Evolutionary conservation across 2,113 vertebrate species (phyloP), one percentile per base, ranked within the genome.

Genomic region (Ondatra zibethicus): DNA sequence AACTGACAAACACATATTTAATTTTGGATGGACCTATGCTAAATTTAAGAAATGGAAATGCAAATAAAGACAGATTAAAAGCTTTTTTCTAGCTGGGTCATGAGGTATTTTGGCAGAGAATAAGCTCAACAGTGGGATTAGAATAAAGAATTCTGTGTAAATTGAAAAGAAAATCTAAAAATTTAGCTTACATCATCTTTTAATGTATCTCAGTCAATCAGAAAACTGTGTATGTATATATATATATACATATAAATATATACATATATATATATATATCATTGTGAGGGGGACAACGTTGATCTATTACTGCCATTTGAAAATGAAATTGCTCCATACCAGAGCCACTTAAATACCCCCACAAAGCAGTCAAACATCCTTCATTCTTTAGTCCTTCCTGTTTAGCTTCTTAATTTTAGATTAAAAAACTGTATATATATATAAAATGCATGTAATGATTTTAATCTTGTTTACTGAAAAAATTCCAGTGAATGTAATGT

Each of bases 11-110:
- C 36, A 36, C n/a, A 45, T 96, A 93, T 90, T 97, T 92, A 81
- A 92, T 96, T 97, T 85, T 97, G 75, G 88, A 90, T 88, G 45
- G 45, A 63, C 78, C 76, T 93, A 88, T 93, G 91, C 85, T 97
- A 96, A 92, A 92, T 95, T 97, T 96, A 95, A 95, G 72, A 97
- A 95, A 96, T 97, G 96, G 55, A 95, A 95, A 95, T 97, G 95
- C 93, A 97, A 96, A 97, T 97, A 85, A 96, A 85, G 61, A 61
- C 78, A 95, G 52, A 89, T 94, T 97, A 96, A 96, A 96, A 97
- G 92, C 94, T 95, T 95, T 95, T 94, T 94, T 33, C 84, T 96
- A 92, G 84, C 96, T 93, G 63, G 61, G 76, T 91, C 52, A 73
- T 92, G 92, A 94, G 77, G 58, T 89, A 92, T 87, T 96, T 98